Evolutionary conservation across 2,113 vertebrate species (phyloP).

Genomic region (Oriolus oriolus): DNA sequence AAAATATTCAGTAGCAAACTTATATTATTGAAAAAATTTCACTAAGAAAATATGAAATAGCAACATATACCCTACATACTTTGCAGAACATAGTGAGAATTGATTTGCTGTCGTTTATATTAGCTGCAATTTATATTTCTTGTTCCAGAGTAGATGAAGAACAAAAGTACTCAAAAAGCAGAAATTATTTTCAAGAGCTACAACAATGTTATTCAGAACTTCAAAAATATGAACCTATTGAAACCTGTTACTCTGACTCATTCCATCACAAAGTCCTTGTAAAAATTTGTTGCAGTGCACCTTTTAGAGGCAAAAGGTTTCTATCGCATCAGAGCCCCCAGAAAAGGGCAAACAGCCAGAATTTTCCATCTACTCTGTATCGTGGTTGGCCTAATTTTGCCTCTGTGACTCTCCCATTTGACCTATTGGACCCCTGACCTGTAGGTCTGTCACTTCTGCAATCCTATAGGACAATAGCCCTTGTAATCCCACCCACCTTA

Average conservation of each 20-base stretch:
- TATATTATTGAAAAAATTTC: background rate
- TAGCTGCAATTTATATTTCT: background rate
- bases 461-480: too few species aligned
- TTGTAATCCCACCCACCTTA: too few species aligned
- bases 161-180: background rate
- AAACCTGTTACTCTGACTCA: background rate
- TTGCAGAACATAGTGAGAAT: background rate
- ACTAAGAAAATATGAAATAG: rapidly evolving
- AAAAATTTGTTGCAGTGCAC: too few species aligned
- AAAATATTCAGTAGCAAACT: background rate
- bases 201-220: background rate
- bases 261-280: background rate
- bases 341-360: too few species aligned
- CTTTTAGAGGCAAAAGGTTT: too few species aligned
- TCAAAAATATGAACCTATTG: background rate
- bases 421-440: too few species aligned
- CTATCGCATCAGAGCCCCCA: too few species aligned
- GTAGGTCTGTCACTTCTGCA: too few species aligned
- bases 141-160: background rate
- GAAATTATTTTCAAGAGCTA: background rate
- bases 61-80: rapidly evolving
- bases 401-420: too few species aligned
- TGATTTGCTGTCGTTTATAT: background rate
- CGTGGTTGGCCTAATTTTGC: too few species aligned
- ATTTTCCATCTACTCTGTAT: too few species aligned